Percentiles rank a stretch among this genome's conserved stretches.
phyloP scores from a whole-genome alignment of 2,888 invertebrate genomes.

The Plutella xylostella region DNA sequence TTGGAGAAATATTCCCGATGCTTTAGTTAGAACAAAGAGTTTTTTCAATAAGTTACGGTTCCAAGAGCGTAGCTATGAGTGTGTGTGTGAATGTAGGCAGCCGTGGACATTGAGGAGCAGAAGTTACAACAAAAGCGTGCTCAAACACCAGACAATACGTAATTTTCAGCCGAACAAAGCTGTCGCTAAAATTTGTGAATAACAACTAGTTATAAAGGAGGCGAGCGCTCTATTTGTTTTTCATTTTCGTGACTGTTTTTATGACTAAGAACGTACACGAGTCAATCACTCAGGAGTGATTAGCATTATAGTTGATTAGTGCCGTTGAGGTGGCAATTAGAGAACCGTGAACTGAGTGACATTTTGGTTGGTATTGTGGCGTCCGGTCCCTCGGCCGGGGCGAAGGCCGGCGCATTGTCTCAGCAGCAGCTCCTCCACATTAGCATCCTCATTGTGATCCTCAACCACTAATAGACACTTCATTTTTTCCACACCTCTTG shows the following conservation, averaged over 20 bases:
- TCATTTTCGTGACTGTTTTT: not conserved
- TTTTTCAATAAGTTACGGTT: no score
- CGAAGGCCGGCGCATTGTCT: constrained; percentile 58
- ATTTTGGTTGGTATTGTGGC: constrained; percentile 47
- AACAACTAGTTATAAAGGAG: no score
- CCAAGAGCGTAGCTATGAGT: no score
- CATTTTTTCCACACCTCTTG: not conserved
- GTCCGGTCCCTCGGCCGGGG: constrained; percentile 20
- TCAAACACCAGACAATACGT: no score
- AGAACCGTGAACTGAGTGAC: constrained; percentile 61
- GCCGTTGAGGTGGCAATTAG: constrained; percentile 59
- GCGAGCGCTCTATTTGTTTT: constrained; percentile 1
- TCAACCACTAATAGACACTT: constrained; percentile 1
- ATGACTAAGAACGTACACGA: constrained; percentile 14
- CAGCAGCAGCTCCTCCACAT: constrained; percentile 38
- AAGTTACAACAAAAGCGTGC: no score
- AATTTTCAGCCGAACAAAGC: no score
- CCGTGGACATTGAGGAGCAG: no score
- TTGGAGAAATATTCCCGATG: no score
- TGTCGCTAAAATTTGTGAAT: no score
- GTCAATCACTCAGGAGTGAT: constrained; percentile 51
- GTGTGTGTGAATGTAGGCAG: no score
- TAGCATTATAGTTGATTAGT: constrained; percentile 42
- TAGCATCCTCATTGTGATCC: constrained; percentile 35
- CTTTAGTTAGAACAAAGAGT: no score